Base-by-base conservation (phyloP, 2,888 invertebrate species). In the Troilus luridus region DNA sequence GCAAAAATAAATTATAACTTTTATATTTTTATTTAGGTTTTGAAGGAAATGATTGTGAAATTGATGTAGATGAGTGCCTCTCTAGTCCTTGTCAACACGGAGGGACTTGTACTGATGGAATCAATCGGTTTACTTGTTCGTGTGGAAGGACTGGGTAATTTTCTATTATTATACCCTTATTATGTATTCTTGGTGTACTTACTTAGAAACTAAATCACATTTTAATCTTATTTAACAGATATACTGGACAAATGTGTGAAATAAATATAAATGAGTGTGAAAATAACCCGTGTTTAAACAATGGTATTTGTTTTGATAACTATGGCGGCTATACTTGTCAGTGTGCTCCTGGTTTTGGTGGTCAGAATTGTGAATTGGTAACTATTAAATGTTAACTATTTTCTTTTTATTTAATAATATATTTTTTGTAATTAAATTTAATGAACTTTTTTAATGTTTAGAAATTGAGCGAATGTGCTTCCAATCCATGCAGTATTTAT, bases 61-160 rank as follows among this genome's bases (percentile, higher is more conserved):
- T 96, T 8, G 95, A 95, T 93, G 93, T 95, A 14, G 95, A 95
- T 92, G 96, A 96, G 93, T 96, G 96, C 92, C 93, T 94, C 56
- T 95, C 95, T 0, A 94, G 94, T 91, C 96, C 97, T 0, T 97
- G 97, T 93, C 93, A 94, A 96, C 97, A 98, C 94, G 97, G 97
- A 0, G 98, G 98, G n/a, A 97, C 97, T 14, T 99, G 99, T 93
- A 96, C 98, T 89, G 98, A 98, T 93, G 98, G 98, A 88, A 97
- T 98, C 94, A 98, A 98, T 95, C 96, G 96, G 93, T 98, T 96
- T 94, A 96, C 96, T 17, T 98, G 98, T 94, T 96, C 97, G 94
- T 98, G 98, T 94, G 94, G 95, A 88, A 95, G 95, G 93, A 97
- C 97, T 0, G 96, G 96, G 96, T 94, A 93, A 93, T 93, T 72